A percentile compares a stretch with the other conserved stretches of the same genome.
Evolutionary conservation across 2,113 vertebrate genomes (phyloP).

Genomic region (Albula goreensis): DNA sequence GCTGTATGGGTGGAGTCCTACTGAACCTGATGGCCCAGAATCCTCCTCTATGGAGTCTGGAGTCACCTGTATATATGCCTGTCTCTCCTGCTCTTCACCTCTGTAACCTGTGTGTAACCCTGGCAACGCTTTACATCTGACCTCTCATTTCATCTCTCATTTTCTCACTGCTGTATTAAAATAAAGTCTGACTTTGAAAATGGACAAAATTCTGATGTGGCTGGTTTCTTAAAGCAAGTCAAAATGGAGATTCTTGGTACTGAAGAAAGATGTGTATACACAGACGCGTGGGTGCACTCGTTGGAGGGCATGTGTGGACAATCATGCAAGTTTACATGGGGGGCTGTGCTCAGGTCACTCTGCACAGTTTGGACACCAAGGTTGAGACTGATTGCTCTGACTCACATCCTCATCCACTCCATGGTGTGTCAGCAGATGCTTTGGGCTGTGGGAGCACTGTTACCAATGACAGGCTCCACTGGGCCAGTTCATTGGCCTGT

Average conservation of each 20-base stretch:
- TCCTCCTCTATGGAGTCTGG: slow-evolving; percentile 1
- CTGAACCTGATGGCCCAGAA: not conserved
- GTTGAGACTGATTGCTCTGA: too few species aligned
- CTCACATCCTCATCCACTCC: too few species aligned
- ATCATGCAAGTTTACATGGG: not conserved
- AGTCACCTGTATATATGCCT: slow-evolving; percentile 51
- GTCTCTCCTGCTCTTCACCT: slow-evolving; percentile 19
- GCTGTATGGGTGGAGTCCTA: not conserved
- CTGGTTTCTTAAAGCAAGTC: not conserved
- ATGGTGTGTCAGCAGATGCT: too few species aligned
- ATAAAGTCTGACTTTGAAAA: slow-evolving; percentile 61
- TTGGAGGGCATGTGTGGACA: not conserved
- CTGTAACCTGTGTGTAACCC: slow-evolving; percentile 21
- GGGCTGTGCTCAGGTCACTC: not conserved
- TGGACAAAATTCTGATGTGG: not conserved
- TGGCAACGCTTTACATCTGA: slow-evolving; percentile 6
- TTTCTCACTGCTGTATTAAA: slow-evolving; percentile 44
- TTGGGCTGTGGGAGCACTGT: too few species aligned
- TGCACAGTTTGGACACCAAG: too few species aligned
- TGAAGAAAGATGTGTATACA: too few species aligned
- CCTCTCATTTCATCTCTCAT: slow-evolving; percentile 42
- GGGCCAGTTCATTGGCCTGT: too few species aligned
- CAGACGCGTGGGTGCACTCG: not conserved
- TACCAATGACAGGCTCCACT: too few species aligned
- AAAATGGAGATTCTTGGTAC: not conserved